Evolutionary conservation across 2,113 vertebrate species (phyloP).

Genomic region (Reinhardtius hippoglossoides): DNA sequence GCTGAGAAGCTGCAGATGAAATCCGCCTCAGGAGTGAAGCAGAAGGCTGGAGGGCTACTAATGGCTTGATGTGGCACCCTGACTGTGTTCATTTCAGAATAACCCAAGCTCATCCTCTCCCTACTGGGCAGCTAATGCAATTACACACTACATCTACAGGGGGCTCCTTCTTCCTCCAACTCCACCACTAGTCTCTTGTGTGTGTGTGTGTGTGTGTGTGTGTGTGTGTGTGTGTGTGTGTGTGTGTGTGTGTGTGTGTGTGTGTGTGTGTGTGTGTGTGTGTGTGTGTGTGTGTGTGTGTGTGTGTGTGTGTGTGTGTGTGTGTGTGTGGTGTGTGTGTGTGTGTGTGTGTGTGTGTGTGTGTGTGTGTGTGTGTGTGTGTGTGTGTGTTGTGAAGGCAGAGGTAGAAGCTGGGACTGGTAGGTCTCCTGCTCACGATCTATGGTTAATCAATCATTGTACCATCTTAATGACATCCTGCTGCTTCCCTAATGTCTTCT

Average conservation of each 20-base stretch:
- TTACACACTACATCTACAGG: conserved; percentile 82
- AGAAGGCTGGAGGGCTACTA: conserved; percentile 57
- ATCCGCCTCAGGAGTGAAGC: conserved; percentile 54
- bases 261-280: no score
- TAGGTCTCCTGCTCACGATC: conserved; percentile 74
- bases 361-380: not conserved
- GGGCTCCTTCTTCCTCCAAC: conserved; percentile 72
- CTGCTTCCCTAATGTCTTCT: conserved; percentile 87
- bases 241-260: no score
- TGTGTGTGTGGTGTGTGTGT: no score
- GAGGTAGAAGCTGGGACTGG: conserved; percentile 36
- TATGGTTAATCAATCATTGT: conserved; percentile 87
- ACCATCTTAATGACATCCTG: conserved; percentile 83
- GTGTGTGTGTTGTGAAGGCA: conserved; percentile 7
- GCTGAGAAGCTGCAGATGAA: conserved; percentile 48
- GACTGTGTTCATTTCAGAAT: conserved; percentile 74
- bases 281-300: conserved; percentile 1
- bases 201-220: not conserved
- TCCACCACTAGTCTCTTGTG: conserved; percentile 15
- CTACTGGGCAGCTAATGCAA: conserved; percentile 79
- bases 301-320: not conserved
- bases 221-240: not conserved
- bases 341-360: not conserved
- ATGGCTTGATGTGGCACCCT: conserved; percentile 69
- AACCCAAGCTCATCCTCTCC: conserved; percentile 74